Evolutionary conservation across 2,888 invertebrate genomes (phyloP).

Genomic region (Sussaba pulchella): DNA sequence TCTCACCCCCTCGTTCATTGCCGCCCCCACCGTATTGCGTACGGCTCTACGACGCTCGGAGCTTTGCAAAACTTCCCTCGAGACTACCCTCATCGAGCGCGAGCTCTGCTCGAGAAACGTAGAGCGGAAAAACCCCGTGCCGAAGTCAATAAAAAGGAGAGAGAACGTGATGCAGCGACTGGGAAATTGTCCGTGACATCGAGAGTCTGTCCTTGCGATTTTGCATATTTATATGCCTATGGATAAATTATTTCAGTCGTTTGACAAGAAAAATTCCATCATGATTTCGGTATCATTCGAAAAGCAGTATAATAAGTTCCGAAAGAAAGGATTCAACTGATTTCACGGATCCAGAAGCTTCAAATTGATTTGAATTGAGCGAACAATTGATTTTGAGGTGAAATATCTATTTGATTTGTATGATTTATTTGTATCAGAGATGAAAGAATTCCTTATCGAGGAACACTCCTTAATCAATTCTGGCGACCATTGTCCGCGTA

Average conservation of each 20-base stretch:
- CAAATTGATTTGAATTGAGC: too few relatives aligned
- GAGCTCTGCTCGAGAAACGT: conserved; percentile 5
- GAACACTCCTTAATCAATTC: too few relatives aligned
- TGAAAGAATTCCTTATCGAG: too few relatives aligned
- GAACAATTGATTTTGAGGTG: too few relatives aligned
- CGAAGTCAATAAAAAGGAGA: conserved; percentile 21
- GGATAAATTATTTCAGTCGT: conserved; percentile 33
- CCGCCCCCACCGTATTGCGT: conserved; percentile 45
- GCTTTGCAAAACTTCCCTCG: conserved; percentile 61
- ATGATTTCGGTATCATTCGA: background rate
- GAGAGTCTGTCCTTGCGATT: conserved; percentile 40
- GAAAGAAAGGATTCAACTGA: too few relatives aligned
- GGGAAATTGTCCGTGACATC: conserved; percentile 47
- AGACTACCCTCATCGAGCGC: conserved; percentile 47
- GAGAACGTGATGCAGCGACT: conserved; percentile 41
- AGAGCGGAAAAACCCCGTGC: conserved; percentile 36
- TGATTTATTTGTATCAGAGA: too few relatives aligned
- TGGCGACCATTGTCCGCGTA: too few relatives aligned
- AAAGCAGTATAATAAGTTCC: background rate
- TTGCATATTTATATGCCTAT: conserved; percentile 11
- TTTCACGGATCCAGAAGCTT: too few relatives aligned
- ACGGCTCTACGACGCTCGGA: conserved; percentile 50
- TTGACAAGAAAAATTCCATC: conserved; percentile 20
- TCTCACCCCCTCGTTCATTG: conserved; percentile 38
- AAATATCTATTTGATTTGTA: too few relatives aligned